Conservation (phyloP, 1,140 invertebrate genomes). For the Acromyrmex charruanus region DNA sequence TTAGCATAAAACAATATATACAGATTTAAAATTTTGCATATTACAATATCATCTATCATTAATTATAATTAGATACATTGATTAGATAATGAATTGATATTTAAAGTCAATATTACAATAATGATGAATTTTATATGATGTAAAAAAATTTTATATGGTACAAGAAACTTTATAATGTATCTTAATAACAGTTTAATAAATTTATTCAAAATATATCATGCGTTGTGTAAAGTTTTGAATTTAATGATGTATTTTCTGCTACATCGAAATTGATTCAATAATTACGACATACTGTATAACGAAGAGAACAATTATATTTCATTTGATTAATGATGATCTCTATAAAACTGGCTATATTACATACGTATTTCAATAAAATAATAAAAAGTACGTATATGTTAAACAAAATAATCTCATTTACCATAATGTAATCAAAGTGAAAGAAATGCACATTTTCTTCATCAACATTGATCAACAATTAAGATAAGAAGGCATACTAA, state of each 20-base stretch:
- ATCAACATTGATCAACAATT: background rate
- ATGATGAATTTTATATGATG: background rate
- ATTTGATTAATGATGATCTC: constrained; percentile 34
- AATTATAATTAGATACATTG: background rate
- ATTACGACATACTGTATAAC: constrained; percentile 37
- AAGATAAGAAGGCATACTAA: background rate
- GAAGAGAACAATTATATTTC: constrained; percentile 29
- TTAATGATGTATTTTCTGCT: constrained; percentile 37
- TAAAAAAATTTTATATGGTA: background rate
- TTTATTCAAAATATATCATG: constrained; percentile 21
- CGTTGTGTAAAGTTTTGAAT: constrained; percentile 12
- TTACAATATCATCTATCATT: background rate
- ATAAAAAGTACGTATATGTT: background rate
- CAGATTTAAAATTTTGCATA: background rate
- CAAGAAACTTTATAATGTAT: background rate
- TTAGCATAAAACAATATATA: too few relatives aligned
- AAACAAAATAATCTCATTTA: background rate
- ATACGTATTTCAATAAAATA: constrained; percentile 15
- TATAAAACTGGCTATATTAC: constrained; percentile 14
- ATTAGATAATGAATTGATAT: background rate
- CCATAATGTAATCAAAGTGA: background rate
- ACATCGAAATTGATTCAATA: constrained; percentile 33
- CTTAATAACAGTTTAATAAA: constrained; percentile 32
- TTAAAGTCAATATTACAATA: background rate
- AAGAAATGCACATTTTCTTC: background rate